Conservation (phyloP, 1,140 invertebrate genomes). For the Chelonus insularis region DNA sequence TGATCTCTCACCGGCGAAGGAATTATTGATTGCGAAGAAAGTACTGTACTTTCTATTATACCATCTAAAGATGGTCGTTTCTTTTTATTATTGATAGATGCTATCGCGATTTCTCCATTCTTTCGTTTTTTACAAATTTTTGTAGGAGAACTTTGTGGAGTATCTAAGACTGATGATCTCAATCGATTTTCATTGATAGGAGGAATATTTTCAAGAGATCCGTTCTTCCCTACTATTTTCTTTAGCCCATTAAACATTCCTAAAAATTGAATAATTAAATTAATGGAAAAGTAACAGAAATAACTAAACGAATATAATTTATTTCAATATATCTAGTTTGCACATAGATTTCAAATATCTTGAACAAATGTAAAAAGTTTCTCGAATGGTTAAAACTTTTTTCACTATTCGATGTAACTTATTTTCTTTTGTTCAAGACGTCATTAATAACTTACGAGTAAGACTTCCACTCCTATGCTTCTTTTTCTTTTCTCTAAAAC, state of each 20-base stretch:
- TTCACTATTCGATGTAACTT: too few relatives aligned
- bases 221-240: constrained; percentile 70
- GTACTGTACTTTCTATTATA: constrained; percentile 35
- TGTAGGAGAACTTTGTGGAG: constrained; percentile 54
- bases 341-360: too few relatives aligned
- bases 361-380: too few relatives aligned
- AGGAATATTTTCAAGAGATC: constrained; percentile 53
- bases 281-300: too few relatives aligned
- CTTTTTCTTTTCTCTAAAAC: constrained; percentile 66
- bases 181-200: constrained; percentile 40
- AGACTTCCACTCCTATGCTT: constrained; percentile 80
- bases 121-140: constrained; percentile 68
- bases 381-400: too few relatives aligned
- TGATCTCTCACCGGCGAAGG: constrained; percentile 41
- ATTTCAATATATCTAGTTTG: too few relatives aligned
- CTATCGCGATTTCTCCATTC: constrained; percentile 47
- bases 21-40: constrained; percentile 29
- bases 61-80: constrained; percentile 47
- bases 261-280: constrained; percentile 39
- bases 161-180: constrained; percentile 26
- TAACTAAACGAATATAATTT: too few relatives aligned
- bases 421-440: too few relatives aligned
- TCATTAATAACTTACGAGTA: constrained; percentile 66
- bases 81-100: constrained; percentile 58
- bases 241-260: constrained; percentile 77